Evolutionary conservation across 2,113 vertebrate species (phyloP).

Genomic region (Oplegnathus fasciatus): DNA sequence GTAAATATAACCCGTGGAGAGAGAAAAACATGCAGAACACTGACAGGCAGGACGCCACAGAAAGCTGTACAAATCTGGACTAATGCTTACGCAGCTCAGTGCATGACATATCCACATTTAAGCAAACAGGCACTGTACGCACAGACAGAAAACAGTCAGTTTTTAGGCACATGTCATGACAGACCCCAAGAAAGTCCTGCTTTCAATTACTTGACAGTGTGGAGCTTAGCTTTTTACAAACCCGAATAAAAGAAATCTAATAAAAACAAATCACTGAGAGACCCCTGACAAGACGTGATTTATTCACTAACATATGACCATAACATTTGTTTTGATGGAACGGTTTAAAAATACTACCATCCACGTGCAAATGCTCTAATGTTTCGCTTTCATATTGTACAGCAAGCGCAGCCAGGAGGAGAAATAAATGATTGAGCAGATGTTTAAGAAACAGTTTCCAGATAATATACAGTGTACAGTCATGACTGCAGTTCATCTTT

Average conservation of each 20-base stretch:
- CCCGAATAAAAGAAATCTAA: not conserved
- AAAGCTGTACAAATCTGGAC: not conserved
- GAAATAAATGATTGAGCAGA: conserved; percentile 40
- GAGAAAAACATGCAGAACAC: not conserved
- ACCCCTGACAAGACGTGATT: conserved; percentile 21
- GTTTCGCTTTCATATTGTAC: conserved; percentile 29
- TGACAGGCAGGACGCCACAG: not conserved
- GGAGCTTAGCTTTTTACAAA: conserved; percentile 21
- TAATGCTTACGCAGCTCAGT: no score
- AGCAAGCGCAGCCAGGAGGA: conserved; percentile 21
- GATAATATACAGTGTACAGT: conserved; percentile 9
- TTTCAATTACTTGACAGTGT: not conserved
- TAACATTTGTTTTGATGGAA: conserved; percentile 27
- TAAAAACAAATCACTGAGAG: conserved; percentile 23
- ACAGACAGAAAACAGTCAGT: not conserved
- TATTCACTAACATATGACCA: conserved; percentile 24
- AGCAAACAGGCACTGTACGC: not conserved
- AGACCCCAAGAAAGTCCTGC: not conserved
- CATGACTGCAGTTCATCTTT: conserved; percentile 40
- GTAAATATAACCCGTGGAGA: not conserved
- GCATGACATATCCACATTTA: not conserved
- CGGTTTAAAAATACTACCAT: conserved; percentile 48
- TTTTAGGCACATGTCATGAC: not conserved
- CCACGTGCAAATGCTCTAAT: not conserved
- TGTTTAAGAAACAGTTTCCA: conserved; percentile 8